These are phyloP conservation scores for Otolemur crassicaudatus DNA, from an alignment of 2,797 vertebrate genomes.

Conservation along the genomic window DNA sequence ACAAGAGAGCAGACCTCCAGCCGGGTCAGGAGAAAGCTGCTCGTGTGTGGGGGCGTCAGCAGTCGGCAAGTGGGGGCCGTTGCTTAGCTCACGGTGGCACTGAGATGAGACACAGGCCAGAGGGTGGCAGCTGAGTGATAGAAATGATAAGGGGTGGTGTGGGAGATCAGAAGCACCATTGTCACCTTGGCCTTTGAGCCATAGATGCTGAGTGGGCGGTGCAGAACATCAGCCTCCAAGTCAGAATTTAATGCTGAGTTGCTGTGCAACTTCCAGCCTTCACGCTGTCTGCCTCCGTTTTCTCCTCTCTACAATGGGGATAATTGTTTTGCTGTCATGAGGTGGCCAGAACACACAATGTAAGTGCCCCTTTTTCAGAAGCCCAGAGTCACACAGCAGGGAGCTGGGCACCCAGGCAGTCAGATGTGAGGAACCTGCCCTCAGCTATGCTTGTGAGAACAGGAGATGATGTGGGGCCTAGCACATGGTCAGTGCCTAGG, in stretches of 20 bases:
- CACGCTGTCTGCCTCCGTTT: background rate
- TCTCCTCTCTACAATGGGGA: background rate
- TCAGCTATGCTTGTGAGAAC: background rate
- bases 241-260: background rate
- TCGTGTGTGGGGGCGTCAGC: background rate
- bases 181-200: background rate
- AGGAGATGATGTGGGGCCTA: fast-evolving
- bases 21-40: fast-evolving
- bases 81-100: background rate
- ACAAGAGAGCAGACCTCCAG: background rate
- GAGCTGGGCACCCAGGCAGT: background rate
- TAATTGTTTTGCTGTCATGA: background rate
- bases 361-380: background rate
- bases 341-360: background rate
- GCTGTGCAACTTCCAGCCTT: background rate
- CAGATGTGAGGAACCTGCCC: background rate
- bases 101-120: background rate
- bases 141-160: fast-evolving
- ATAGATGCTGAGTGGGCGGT: background rate
- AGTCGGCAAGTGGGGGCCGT: fast-evolving
- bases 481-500: fast-evolving
- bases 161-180: background rate
- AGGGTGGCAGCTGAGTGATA: background rate
- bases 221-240: background rate
- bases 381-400: background rate